Base-by-base conservation (phyloP, 2,113 vertebrate genomes). In the Xiphias gladius region DNA sequence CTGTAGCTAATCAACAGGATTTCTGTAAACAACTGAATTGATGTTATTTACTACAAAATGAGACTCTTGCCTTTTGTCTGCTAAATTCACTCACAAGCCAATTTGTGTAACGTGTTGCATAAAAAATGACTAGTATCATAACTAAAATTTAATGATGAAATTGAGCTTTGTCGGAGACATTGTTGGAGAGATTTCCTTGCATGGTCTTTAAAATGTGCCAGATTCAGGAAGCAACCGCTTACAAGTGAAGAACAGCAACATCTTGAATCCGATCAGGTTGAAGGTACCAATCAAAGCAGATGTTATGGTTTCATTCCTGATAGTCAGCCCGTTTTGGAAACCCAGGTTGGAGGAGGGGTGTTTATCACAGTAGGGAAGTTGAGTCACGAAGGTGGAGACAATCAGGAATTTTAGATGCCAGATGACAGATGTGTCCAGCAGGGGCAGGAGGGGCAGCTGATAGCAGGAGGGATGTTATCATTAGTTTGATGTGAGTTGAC, bases 401-500 rank as follows among this genome's bases (percentile, higher is more conserved):
- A 10, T 76, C 52, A 57, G 59, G 74, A 62, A 24, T n/a, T 2
- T 35, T n/a, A 48, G 83, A 69, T 71, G 35, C 19, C 55, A 71
- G 82, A 73, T 69, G 82, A 67, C 50, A 50, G 78, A 37, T 26
- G 39, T 57, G 68, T 85, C 81, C 82, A 83, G 76, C 70, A 69
- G 82, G 85, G 80, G 76, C 70, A 69, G 82, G 85, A 76, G 65
- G 73, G 35, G 22, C 72, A 83, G 67, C 48, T 63, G 69, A 54
- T 7, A 70, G 75, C 54, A 50, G 62, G 67, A 14, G 24, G 30
- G 37, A 28, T 89, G 85, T 91, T 86, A 74, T 76, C 8, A 9
- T 82, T 73, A 0, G 79, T 82, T 79, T 85, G 82, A 64, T 78
- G 69, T 9, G 2, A 71, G 50, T 30, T 79, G 73, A 86, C 78